Evolutionary conservation across 2,797 vertebrate genomes (phyloP).

Genomic region (Gallinago nigripennis): DNA sequence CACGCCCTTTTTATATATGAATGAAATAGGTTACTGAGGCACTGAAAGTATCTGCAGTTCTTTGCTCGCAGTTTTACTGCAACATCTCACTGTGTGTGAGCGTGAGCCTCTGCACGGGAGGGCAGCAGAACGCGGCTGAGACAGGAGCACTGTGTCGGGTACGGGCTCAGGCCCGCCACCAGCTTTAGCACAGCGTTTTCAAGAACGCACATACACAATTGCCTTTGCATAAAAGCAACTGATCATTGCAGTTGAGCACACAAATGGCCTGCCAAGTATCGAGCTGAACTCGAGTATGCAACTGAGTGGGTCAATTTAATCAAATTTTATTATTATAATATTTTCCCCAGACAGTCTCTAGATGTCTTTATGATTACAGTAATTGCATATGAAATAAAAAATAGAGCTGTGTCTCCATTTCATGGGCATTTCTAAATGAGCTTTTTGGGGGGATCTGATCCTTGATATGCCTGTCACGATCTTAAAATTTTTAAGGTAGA

Average conservation of each 20-base stretch:
- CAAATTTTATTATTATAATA: neutral
- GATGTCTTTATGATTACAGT: neutral
- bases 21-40: neutral
- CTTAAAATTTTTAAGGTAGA: neutral
- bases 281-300: neutral
- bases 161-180: constrained; percentile 37
- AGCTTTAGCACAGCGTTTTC: neutral
- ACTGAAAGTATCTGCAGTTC: neutral
- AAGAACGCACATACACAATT: neutral
- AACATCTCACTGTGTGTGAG: neutral
- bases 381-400: neutral
- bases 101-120: neutral
- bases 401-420: neutral
- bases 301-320: neutral
- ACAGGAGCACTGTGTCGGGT: neutral
- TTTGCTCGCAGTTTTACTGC: neutral
- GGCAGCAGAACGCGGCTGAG: neutral
- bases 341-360: neutral
- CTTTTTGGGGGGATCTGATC: neutral
- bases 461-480: neutral
- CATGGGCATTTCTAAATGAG: neutral
- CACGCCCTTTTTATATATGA: neutral
- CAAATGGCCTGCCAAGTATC: neutral
- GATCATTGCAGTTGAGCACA: neutral
- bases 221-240: neutral